phyloP scores from a whole-genome alignment of 2,797 vertebrate species.

The Anomalospiza imberbis region DNA sequence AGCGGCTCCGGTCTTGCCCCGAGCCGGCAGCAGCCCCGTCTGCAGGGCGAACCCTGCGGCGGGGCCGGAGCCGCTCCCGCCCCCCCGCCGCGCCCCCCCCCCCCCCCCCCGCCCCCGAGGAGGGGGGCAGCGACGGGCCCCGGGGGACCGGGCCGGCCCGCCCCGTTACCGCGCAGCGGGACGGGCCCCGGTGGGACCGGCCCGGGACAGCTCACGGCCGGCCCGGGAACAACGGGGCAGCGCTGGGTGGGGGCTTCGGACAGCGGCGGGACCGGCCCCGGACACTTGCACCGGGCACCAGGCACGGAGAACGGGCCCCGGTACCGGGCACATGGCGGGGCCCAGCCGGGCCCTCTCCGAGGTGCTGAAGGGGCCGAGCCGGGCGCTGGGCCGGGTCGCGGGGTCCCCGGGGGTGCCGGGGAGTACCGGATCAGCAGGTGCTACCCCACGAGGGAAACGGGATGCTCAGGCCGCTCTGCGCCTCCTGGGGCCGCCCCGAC shows the following conservation, averaged over 20 bases:
- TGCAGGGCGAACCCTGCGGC: not conserved
- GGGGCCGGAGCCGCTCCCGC: not conserved
- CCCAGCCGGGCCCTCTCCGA: conserved; percentile 21
- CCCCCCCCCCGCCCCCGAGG: not conserved
- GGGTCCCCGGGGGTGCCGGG: not conserved
- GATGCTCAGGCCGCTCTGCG: not conserved
- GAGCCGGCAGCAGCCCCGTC: conserved; percentile 1
- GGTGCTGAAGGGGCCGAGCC: conserved; percentile 28
- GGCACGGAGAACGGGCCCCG: not conserved
- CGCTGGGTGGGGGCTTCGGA: not conserved
- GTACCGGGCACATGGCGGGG: not conserved
- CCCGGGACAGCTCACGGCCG: not conserved
- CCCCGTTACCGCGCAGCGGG: not conserved
- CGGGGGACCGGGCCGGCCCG: not conserved
- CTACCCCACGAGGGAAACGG: not conserved
- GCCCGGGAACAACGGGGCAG: no score
- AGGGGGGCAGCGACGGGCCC: not conserved
- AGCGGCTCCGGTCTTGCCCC: not conserved
- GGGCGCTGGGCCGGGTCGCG: not conserved
- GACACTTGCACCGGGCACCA: not conserved
- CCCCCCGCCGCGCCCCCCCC: not conserved
- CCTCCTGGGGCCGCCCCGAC: not conserved
- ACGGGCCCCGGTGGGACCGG: not conserved
- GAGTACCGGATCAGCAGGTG: not conserved
- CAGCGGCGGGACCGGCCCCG: not conserved